Conservation (phyloP, 2,888 invertebrate species). For the Rhynchonema sp. region DNA sequence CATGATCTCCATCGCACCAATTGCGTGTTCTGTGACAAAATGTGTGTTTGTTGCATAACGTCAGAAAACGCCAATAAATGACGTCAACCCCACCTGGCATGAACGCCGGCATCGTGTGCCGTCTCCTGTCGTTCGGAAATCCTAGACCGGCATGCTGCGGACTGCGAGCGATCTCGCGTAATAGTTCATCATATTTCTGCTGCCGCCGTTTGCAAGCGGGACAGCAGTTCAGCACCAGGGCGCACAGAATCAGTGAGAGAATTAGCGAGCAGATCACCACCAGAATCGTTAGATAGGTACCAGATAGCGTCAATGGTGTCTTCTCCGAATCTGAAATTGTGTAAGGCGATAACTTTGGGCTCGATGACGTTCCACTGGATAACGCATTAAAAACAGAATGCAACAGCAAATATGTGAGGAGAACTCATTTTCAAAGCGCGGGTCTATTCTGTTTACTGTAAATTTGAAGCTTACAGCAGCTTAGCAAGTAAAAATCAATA, state of each 20-base stretch:
- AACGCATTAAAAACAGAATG: too few relatives aligned
- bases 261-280: conserved; percentile 1
- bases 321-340: background rate
- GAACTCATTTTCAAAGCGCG: too few relatives aligned
- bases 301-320: background rate
- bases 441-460: too few relatives aligned
- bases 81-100: too few relatives aligned
- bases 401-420: too few relatives aligned
- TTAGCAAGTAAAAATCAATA: too few relatives aligned
- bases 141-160: background rate
- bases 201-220: conserved; percentile 2
- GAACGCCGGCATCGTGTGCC: background rate
- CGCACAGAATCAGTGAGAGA: conserved; percentile 1
- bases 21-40: background rate
- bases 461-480: too few relatives aligned
- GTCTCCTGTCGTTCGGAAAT: background rate
- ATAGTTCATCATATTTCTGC: background rate
- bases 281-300: conserved; percentile 5
- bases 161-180: background rate
- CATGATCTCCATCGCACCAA: background rate
- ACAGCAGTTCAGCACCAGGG: conserved; percentile 6
- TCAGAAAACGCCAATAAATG: too few relatives aligned
- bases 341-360: too few relatives aligned
- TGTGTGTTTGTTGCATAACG: background rate
- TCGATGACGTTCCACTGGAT: too few relatives aligned